A percentile compares a stretch with the other conserved stretches of the same genome.
These are phyloP conservation scores for Agrenia bidenticulata DNA, from an alignment of 2,888 invertebrate genomes.

Conservation along the genomic window DNA sequence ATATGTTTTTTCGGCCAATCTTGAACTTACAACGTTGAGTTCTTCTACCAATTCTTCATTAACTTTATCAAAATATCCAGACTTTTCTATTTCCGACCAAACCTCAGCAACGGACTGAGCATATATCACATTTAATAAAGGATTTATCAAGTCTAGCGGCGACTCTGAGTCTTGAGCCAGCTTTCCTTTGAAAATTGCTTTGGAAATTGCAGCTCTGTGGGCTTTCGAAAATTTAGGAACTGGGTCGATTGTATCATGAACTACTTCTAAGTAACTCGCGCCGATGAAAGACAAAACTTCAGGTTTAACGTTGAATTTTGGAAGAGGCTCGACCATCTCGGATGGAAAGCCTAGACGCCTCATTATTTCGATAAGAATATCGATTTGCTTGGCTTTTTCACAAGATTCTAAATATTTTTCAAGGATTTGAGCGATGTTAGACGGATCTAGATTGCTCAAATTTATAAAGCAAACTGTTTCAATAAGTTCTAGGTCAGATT, in stretches of 20 bases:
- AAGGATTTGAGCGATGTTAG: conserved; percentile 22
- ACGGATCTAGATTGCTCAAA: conserved; percentile 2
- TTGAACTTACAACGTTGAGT: conserved; percentile 27
- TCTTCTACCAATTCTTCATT: conserved; percentile 34
- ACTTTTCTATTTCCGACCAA: conserved; percentile 42
- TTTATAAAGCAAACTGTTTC: conserved; percentile 30
- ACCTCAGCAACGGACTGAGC: conserved; percentile 38
- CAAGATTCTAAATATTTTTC: conserved; percentile 27
- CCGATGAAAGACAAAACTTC: conserved; percentile 25
- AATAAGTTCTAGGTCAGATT: conserved; percentile 21
- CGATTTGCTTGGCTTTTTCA: conserved; percentile 25
- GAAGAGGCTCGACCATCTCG: conserved; percentile 23
- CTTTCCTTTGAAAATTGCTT: conserved; percentile 36
- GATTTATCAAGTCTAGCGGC: conserved; percentile 27
- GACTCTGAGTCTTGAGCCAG: conserved; percentile 20
- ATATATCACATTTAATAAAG: conserved; percentile 35
- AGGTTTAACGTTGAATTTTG: conserved; percentile 23
- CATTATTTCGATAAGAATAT: conserved; percentile 23
- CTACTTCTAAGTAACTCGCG: conserved; percentile 12
- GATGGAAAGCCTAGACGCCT: conserved; percentile 22
- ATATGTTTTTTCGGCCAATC: conserved; percentile 27
- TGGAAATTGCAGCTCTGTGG: conserved; percentile 25
- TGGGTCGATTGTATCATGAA: conserved; percentile 21
- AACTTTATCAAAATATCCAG: conserved; percentile 28
- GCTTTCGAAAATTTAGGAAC: conserved; percentile 24